Conservation (phyloP, 2,888 invertebrate species). For the Mythimna impura region DNA sequence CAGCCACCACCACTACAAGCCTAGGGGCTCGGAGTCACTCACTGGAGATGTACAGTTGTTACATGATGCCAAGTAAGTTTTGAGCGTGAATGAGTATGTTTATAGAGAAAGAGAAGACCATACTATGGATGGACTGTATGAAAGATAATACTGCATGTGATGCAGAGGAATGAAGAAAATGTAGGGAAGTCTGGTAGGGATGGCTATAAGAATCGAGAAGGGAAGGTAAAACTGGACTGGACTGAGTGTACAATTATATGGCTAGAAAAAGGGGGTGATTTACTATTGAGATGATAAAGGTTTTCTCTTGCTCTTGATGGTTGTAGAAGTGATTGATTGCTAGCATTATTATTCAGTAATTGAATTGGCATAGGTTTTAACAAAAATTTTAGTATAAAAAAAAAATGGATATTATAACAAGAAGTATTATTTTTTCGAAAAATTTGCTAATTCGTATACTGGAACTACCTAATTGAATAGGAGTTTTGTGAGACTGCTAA, state of each 20-base stretch:
- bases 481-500: too few species aligned
- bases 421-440: too few species aligned
- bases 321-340: neutral
- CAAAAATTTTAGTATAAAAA: too few species aligned
- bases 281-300: too few species aligned
- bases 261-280: too few species aligned
- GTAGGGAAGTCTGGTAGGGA: neutral
- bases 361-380: neutral
- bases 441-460: too few species aligned
- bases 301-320: too few species aligned
- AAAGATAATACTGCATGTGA: neutral
- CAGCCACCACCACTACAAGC: constrained; percentile 91
- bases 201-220: too few species aligned
- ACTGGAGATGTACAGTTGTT: constrained; percentile 93
- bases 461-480: too few species aligned
- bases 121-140: neutral
- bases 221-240: too few species aligned
- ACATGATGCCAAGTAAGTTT: constrained; percentile 93
- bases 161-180: neutral
- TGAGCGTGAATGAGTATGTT: neutral
- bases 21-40: constrained; percentile 90
- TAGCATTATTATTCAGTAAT: neutral
- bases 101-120: neutral
- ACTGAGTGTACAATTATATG: too few species aligned
- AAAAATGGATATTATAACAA: too few species aligned